Evolutionary conservation across 2,797 vertebrate species (phyloP), one percentile per base, ranked within the genome.

Genomic region (Microhierax caerulescens): DNA sequence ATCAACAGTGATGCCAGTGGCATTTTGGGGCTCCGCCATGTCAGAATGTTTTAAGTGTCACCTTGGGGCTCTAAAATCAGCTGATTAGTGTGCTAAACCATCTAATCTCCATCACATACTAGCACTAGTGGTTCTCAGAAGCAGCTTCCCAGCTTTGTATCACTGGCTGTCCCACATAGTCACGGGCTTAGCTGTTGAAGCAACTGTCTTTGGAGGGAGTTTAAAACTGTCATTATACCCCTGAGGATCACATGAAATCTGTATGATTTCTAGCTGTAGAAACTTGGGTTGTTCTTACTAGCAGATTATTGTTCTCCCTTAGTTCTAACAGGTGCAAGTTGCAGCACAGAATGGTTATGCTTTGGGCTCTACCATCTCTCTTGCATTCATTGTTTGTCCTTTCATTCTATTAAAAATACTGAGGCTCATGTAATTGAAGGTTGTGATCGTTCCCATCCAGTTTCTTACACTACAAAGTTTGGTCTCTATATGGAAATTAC

Each of bases 381-480:
- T 65, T 32, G 8, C 78, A 76, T 92, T 96, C 41, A 63, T 67
- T 45, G 25, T 74, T 88, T 91, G 36, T 80, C 27, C 57, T 60
- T 68, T 78, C 34, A 21, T 77, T 93, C 82, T 79, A 37, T 15
- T 90, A 70, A 92, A 95, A 93, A 85, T 85, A 92, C 47, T n/a
- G 18, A 79, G 59, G 41, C 41, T 59, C 19, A 2, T 53, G 48
- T 72, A 88, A 69, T 68, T 65, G 41, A 65, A 94, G 76, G 34
- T 93, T 92, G 36, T 57, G 89, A 25, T 5, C 17, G 43, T 79
- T 84, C 37, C 61, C 39, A 39, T 82, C 27, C 36, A 43, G 16
- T 96, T 89, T 81, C 67, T 92, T 93, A 88, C 7, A 15, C 56
- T 43, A 48, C 11, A 5, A 72, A 65, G 13, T 92, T 92, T 56